Base-by-base conservation (phyloP, 2,888 invertebrate genomes). In the Drosophila austrosaltans region DNA sequence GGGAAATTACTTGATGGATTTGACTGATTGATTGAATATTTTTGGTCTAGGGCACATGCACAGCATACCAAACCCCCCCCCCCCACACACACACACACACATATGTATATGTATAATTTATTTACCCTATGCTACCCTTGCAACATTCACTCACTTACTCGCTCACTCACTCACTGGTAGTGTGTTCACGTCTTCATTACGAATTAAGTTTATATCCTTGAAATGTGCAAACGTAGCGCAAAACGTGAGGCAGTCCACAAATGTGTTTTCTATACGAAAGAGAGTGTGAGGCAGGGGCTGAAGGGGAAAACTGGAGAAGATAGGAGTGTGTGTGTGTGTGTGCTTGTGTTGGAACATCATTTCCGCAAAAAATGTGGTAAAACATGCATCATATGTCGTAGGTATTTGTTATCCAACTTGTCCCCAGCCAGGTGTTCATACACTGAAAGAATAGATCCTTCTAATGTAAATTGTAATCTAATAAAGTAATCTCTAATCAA, bases 141-240 rank as follows among this genome's bases (percentile, higher is more conserved):
- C n/a, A 22, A 7, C 57, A 4, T 5, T 16, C 20, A 57, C 58
- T 30, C 30, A 28, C 22, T 48, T 60, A 16, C 8, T 54, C 39
- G 7, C 39, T 61, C 22, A n/a, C 12, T 56, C 1, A 30, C 36
- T 28, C 32, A 3, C 12, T 16, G n/a, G 20, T 12, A 56, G 61
- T 63, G 56, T 65, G 74, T 59, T 81, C 83, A 81, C 85, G 83
- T 87, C 82, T 85, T 82, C 83, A 87, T 83, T 83, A 87, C 84
- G 84, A 85, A 83, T 85, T 79, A 87, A 80, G 80, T 78, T 48
- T 82, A 82, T 82, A 87, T 85, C 85, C 87, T 85, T 80, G 76
- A 82, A 87, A 87, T 83, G 83, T 79, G 87, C 83, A 83, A 83
- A 84, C 83, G 85, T 78, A 76, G 86, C 77, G 70, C 76, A 73